Evolutionary conservation across 2,797 vertebrate genomes (phyloP), one percentile per base, ranked within the genome.

Genomic region (Mycteria americana): DNA sequence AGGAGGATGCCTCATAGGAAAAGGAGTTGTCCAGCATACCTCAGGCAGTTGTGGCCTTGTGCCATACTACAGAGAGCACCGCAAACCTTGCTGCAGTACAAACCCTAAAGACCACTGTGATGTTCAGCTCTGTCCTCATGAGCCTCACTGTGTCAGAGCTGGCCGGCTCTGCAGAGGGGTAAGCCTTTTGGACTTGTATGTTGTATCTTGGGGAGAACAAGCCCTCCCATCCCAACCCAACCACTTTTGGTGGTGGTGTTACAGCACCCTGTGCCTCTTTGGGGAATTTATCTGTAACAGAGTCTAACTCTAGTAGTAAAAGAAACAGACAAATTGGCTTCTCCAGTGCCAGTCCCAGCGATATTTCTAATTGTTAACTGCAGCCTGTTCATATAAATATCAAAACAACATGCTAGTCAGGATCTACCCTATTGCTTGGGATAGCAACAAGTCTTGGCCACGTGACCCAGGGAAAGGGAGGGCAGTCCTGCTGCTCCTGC

Each of bases 141-240:
- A 73, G 41, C 60, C 3, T 0, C 0, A 0, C 31, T 2, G 63
- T 53, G 17, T 21, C 57, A 31, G 45, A 56, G 54, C 73, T 73
- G 65, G 50, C 31, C 54, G 46, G 48, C 68, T 80, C 43, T 74
- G 65, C 48, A 8, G 33, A n/a, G 51, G 35, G 7, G 6, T 15
- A 23, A 85, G 9, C 51, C 28, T 54, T 78, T 53, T 33, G 48
- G 39, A 11, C 35, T 67, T 3, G 0, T 22, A 5, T 33, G 13
- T 23, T n/a, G 10, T 16, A 1, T 35, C 3, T 1, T 39, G 48
- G 15, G 48, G 22, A 50, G 50, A 14, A 4, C 31, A 48, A 67
- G 33, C 28, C 41, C 13, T 51, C 43, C 23, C 48, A 25, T 84
- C 46, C 60, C 48, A 65, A 18, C 46, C 27, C 60, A 60, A 2